Conservation (phyloP, 1,140 invertebrate genomes). For the Drosophila ohnishii region DNA sequence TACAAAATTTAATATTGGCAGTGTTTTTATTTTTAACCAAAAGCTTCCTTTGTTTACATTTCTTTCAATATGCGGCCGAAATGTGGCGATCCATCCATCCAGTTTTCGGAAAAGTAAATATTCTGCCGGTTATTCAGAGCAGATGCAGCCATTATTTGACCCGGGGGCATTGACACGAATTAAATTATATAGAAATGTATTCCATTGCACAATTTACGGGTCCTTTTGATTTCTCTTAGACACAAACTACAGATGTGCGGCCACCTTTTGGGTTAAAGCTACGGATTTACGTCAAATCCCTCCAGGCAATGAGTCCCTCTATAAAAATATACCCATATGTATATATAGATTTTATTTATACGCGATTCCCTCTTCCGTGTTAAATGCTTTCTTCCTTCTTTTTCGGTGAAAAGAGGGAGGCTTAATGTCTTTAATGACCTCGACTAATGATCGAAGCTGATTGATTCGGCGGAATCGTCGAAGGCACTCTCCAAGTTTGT, state of each 20-base stretch:
- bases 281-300: slow-evolving; percentile 22
- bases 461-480: slow-evolving; percentile 60
- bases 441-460: slow-evolving; percentile 72
- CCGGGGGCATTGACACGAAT: slow-evolving; percentile 18
- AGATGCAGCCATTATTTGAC: slow-evolving; percentile 8
- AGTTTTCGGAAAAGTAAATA: slow-evolving; percentile 21
- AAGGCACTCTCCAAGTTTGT: slow-evolving; percentile 55
- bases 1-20: not conserved
- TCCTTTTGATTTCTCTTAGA: slow-evolving; percentile 7
- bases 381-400: slow-evolving; percentile 38
- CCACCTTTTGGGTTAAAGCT: slow-evolving; percentile 40
- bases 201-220: slow-evolving; percentile 1
- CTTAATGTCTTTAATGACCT: slow-evolving; percentile 77
- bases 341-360: slow-evolving; percentile 42
- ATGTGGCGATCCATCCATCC: not conserved
- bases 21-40: not conserved
- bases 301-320: not conserved
- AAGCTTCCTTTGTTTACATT: slow-evolving; percentile 8
- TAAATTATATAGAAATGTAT: not conserved
- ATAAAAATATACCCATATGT: not conserved
- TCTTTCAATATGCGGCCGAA: not conserved
- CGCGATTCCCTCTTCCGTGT: slow-evolving; percentile 39
- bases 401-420: slow-evolving; percentile 1
- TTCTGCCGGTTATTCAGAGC: not conserved
- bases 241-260: slow-evolving; percentile 36